Evolutionary conservation across 92 coral and sea anemone genomes (phyloP), one percentile per base, ranked within the genome.

Genomic region (Hydrozoanthus gracilis): DNA sequence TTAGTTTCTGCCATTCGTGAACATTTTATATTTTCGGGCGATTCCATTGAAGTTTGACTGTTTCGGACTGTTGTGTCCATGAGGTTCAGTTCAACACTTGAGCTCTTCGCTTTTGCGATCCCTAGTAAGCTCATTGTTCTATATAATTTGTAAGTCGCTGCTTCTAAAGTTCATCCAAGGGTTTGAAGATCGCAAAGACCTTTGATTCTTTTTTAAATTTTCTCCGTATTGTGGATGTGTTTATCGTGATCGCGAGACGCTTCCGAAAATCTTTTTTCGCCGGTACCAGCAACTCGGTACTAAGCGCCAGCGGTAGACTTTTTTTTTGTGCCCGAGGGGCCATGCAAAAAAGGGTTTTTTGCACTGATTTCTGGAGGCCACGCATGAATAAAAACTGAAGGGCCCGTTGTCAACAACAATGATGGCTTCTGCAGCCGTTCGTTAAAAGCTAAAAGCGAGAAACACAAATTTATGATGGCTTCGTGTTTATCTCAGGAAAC

Each of bases 381-480:
- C 16, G 47, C 52, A 72, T 10, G 15, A 48, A 0, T 4, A 72
- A 4, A 72, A 46, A 72, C 47, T 45, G 14, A 48, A 18, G n/a
- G 77, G 27, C 39, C 77, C 77, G 71, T 61, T 79, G 72, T 44
- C 72, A 60, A 49, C 74, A 49, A 16, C 74, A 58, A 8, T 8
- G 52, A 55, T 56, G 17, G 69, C 65, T 54, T 52, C 82, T 18
- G 6, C 20, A 55, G 77, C 6, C 5, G 2, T 1, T n/a, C 5
- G 51, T 2, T 27, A 45, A 71, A 44, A 44, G 8, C 39, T 77
- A 9, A 0, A 17, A 2, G 6, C 9, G 27, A 5, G n/a, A 20
- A 13, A 17, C 67, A 10, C 39, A 16, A 44, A 77, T 54, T 18
- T 7, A 39, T 66, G 45, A 80, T 80, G 85, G 85, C 85, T 35